phyloP scores from a whole-genome alignment of 2,888 invertebrate species.

The Chironomus riparius region DNA sequence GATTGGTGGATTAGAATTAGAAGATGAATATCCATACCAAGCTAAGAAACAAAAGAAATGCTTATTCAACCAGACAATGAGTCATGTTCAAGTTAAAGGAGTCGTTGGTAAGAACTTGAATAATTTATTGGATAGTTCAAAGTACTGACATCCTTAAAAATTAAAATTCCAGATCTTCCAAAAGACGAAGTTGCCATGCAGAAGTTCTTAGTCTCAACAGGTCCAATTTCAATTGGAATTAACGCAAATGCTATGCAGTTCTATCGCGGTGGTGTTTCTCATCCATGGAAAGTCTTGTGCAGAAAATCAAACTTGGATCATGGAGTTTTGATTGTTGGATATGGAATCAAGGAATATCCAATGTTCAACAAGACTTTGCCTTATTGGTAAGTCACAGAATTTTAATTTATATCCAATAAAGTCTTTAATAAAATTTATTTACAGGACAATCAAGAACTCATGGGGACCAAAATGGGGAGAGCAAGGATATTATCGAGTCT shows the following conservation, averaged over 20 bases:
- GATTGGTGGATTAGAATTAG: slow-evolving; percentile 82
- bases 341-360: slow-evolving; percentile 69
- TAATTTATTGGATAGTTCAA: neutral
- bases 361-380: slow-evolving; percentile 71
- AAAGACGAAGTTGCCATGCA: slow-evolving; percentile 82
- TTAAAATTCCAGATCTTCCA: slow-evolving; percentile 51
- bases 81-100: slow-evolving; percentile 59
- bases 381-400: slow-evolving; percentile 61
- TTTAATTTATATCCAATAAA: neutral
- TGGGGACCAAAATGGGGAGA: slow-evolving; percentile 77
- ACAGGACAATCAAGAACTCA: slow-evolving; percentile 73
- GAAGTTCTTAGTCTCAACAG: slow-evolving; percentile 77
- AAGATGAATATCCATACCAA: slow-evolving; percentile 86
- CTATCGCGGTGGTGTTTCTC: slow-evolving; percentile 88
- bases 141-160: neutral
- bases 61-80: slow-evolving; percentile 54
- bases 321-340: slow-evolving; percentile 93
- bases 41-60: slow-evolving; percentile 70
- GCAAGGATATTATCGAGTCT: slow-evolving; percentile 90
- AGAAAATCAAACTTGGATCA: slow-evolving; percentile 72
- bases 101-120: slow-evolving; percentile 49
- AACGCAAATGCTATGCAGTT: slow-evolving; percentile 97
- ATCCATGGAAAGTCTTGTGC: slow-evolving; percentile 80
- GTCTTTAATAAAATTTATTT: neutral
- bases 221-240: slow-evolving; percentile 89